phyloP scores from a whole-genome alignment of 2,888 invertebrate genomes.

The Xylocampa areola region DNA sequence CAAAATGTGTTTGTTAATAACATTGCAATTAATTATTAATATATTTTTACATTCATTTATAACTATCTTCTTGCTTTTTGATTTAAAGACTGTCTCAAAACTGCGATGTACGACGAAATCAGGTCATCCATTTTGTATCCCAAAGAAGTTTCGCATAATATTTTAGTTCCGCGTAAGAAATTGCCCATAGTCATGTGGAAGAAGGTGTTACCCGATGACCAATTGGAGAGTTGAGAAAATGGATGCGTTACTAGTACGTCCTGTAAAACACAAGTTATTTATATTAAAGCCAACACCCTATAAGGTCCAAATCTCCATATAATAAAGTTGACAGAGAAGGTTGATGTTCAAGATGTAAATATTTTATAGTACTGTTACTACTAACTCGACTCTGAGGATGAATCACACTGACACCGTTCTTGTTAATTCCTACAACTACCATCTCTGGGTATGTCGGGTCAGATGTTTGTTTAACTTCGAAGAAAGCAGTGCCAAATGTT shows the following conservation, averaged over 20 bases:
- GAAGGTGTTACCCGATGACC: conserved; percentile 98
- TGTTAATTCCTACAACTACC: conserved; percentile 97
- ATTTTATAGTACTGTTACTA: conserved; percentile 27
- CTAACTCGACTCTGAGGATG: conserved; percentile 95
- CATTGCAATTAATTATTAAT: background rate
- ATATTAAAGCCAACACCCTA: conserved; percentile 14
- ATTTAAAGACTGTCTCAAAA: conserved; percentile 82
- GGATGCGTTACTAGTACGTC: conserved; percentile 95
- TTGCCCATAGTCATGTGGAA: conserved; percentile 99
- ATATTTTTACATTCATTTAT: background rate
- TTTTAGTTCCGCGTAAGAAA: conserved; percentile 96
- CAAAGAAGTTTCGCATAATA: conserved; percentile 96
- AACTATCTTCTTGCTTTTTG: conserved; percentile 62
- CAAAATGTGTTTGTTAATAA: background rate
- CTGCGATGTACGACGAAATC: conserved; percentile 95
- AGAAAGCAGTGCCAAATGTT: conserved; percentile 98
- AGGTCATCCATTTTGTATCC: conserved; percentile 99
- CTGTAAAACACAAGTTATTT: conserved; percentile 77
- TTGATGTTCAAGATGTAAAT: conserved; percentile 2
- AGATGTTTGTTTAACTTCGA: conserved; percentile 97
- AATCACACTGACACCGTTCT: conserved; percentile 96
- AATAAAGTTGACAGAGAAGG: conserved; percentile 5
- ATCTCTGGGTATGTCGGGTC: conserved; percentile 96
- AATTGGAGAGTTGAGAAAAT: conserved; percentile 97
- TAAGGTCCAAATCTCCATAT: conserved; percentile 9